Evolutionary conservation across 2,888 invertebrate species (phyloP).

Genomic region (Cremastinae sp.): DNA sequence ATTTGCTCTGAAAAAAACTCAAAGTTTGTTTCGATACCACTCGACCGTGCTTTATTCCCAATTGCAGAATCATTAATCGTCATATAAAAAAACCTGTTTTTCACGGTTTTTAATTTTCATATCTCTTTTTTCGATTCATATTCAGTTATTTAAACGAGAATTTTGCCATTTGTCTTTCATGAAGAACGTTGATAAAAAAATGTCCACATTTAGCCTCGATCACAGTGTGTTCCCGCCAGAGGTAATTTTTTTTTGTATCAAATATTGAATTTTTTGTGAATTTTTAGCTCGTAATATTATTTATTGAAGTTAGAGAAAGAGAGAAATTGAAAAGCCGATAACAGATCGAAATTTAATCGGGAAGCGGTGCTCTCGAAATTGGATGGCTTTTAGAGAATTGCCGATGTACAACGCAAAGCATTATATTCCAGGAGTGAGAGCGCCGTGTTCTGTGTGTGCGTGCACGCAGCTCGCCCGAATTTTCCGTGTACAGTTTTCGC

Average conservation of each 20-base stretch:
- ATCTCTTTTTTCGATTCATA: too few species aligned
- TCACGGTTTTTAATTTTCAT: too few species aligned
- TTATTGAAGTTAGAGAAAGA: neutral
- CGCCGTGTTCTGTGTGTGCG: neutral
- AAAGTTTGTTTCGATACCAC: neutral
- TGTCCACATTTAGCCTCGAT: too few species aligned
- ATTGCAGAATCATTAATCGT: too few species aligned
- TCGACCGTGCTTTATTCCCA: too few species aligned
- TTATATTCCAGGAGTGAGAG: constrained; percentile 8
- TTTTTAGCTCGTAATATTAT: too few species aligned
- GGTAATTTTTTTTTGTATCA: too few species aligned
- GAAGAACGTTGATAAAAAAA: too few species aligned
- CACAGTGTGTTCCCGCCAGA: too few species aligned
- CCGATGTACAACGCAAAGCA: constrained; percentile 1
- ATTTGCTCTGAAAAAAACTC: neutral
- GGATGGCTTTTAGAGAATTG: constrained; percentile 34
- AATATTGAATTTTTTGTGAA: neutral
- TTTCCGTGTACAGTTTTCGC: constrained; percentile 36
- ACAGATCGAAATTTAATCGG: constrained; percentile 72
- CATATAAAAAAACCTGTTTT: too few species aligned
- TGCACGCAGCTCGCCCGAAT: constrained; percentile 18
- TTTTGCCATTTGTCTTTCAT: too few species aligned
- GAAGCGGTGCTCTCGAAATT: constrained; percentile 53
- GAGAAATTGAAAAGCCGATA: constrained; percentile 61
- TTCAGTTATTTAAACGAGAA: too few species aligned